These are phyloP conservation scores for Anthoptus insignis DNA, from an alignment of 2,888 invertebrate species.

Conservation along the genomic window DNA sequence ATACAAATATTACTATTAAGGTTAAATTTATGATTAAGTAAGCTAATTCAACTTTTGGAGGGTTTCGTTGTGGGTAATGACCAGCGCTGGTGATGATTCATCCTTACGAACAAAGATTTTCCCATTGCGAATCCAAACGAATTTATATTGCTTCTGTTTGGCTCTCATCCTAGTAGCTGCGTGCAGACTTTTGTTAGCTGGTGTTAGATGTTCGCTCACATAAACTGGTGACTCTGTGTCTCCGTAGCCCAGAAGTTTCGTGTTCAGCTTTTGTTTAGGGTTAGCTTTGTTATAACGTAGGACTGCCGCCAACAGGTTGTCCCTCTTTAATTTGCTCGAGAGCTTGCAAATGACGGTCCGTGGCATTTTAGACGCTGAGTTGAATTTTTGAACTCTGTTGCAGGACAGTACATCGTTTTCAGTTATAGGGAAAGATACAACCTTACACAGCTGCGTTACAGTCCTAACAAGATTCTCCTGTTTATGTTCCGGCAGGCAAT, in stretches of 20 bases:
- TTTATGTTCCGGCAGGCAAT: constrained; percentile 27
- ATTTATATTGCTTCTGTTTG: constrained; percentile 23
- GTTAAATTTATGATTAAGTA: too few species aligned
- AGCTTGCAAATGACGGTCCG: constrained; percentile 22
- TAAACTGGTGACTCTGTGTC: constrained; percentile 21
- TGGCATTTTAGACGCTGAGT: constrained; percentile 2
- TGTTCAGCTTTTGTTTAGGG: constrained; percentile 30
- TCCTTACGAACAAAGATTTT: constrained; percentile 28
- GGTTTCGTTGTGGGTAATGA: constrained; percentile 10
- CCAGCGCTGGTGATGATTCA: constrained; percentile 9
- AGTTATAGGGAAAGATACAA: constrained; percentile 22
- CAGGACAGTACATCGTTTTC: constrained; percentile 20
- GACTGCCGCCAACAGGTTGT: constrained; percentile 37
- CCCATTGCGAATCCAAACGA: constrained; percentile 33
- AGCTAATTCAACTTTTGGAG: constrained; percentile 2
- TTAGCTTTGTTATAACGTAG: constrained; percentile 29
- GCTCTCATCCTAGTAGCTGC: constrained; percentile 32
- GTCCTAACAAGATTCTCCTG: constrained; percentile 24
- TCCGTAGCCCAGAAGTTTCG: constrained; percentile 17
- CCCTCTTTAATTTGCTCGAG: too few species aligned
- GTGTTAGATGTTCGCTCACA: constrained; percentile 27
- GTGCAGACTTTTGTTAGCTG: constrained; percentile 18
- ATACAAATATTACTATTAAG: too few species aligned
- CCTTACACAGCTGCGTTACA: constrained; percentile 18
- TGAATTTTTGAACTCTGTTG: too few species aligned